Percentiles rank a stretch among this genome's conserved stretches.
These are phyloP conservation scores for Agapornis canus DNA, from an alignment of 2,797 vertebrate species.

Conservation along the genomic window DNA sequence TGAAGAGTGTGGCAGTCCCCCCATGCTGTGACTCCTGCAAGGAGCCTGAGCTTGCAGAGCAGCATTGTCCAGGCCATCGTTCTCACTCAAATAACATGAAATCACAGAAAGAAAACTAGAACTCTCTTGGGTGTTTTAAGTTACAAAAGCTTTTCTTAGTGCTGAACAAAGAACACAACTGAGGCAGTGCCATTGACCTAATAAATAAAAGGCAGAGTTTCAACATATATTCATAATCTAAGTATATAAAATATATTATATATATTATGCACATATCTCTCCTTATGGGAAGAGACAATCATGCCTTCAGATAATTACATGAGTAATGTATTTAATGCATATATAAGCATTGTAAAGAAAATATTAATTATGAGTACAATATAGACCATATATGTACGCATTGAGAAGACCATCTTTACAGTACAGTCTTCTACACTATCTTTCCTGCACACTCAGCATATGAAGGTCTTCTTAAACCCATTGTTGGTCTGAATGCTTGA, in stretches of 20 bases:
- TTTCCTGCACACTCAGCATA: background rate
- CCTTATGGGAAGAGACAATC: background rate
- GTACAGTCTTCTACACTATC: background rate
- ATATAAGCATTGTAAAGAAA: background rate
- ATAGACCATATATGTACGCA: background rate
- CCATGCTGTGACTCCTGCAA: background rate
- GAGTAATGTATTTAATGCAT: background rate
- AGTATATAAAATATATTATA: background rate
- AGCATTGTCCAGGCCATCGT: background rate
- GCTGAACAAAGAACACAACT: background rate
- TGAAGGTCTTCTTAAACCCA: background rate
- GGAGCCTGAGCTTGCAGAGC: background rate
- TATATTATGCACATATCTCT: background rate
- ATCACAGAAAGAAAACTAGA: background rate
- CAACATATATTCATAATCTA: background rate
- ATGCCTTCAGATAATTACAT: background rate
- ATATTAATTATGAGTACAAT: background rate
- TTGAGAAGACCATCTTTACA: background rate
- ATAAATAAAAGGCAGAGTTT: background rate
- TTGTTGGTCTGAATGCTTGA: background rate
- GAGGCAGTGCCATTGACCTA: background rate
- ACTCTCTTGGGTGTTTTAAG: background rate
- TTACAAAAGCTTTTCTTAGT: constrained; percentile 48
- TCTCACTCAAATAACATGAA: background rate
- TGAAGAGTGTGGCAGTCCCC: background rate